phyloP scores from a whole-genome alignment of 2,888 invertebrate genomes.

The Machimus atricapillus region DNA sequence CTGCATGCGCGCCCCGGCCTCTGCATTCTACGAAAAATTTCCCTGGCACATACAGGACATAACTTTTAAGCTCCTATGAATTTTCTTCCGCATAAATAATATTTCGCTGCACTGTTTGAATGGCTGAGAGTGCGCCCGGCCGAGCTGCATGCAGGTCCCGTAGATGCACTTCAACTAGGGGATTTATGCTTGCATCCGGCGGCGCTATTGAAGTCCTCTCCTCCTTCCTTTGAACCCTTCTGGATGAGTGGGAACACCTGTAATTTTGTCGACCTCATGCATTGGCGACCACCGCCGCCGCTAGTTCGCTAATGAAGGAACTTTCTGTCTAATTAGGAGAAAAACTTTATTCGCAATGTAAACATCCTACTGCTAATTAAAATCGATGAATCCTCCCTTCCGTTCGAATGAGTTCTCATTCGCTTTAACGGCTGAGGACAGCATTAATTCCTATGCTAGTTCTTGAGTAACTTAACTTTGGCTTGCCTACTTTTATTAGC shows the following conservation, averaged over 20 bases:
- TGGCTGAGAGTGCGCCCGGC: neutral
- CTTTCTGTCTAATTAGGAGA: neutral
- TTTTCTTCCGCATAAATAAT: constrained; percentile 8
- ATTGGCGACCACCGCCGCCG: neutral
- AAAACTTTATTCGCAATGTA: neutral
- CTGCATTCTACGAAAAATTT: constrained; percentile 13
- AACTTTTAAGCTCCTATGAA: constrained; percentile 16
- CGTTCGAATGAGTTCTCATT: neutral
- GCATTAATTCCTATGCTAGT: neutral
- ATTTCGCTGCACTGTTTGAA: constrained; percentile 13
- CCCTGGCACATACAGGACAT: constrained; percentile 11
- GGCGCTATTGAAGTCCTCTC: neutral
- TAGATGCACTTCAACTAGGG: neutral
- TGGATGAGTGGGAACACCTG: neutral
- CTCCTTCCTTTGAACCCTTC: neutral
- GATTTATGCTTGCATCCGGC: neutral
- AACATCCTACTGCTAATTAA: neutral
- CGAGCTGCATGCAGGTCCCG: neutral
- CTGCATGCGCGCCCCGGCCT: neutral
- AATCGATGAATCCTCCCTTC: neutral
- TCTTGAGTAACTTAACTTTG: neutral
- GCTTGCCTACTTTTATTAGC: neutral
- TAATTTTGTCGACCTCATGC: neutral
- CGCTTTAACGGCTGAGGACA: neutral
- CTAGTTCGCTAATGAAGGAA: neutral